Evolutionary conservation across 2,888 invertebrate genomes (phyloP).

Genomic region (Phortica magna): DNA sequence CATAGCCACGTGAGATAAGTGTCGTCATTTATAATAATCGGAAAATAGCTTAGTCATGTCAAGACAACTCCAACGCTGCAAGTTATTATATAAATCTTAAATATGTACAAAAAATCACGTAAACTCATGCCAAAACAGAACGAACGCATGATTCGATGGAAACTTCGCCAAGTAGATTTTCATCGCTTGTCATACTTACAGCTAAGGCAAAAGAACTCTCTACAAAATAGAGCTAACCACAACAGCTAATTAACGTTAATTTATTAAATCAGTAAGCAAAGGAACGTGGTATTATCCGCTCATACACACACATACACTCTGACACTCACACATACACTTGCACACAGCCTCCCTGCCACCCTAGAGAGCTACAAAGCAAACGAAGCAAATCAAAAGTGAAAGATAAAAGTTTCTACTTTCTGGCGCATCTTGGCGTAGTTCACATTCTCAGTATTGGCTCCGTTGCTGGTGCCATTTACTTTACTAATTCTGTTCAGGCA

Average conservation of each 20-base stretch:
- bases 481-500: conserved; percentile 39
- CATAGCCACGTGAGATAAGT: background rate
- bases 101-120: conserved; percentile 73
- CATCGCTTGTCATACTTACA: conserved; percentile 36
- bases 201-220: conserved; percentile 8
- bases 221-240: conserved; percentile 52
- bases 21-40: conserved; percentile 13
- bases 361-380: conserved; percentile 21
- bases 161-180: background rate
- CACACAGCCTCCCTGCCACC: background rate
- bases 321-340: background rate
- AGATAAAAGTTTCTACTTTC: conserved; percentile 65
- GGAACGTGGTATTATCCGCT: conserved; percentile 55
- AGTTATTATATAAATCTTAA: conserved; percentile 58
- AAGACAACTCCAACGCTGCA: background rate
- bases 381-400: conserved; percentile 36
- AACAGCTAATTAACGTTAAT: conserved; percentile 76
- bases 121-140: conserved; percentile 37
- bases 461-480: conserved; percentile 17
- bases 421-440: conserved; percentile 46
- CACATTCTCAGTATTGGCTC: conserved; percentile 40
- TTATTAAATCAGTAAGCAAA: conserved; percentile 76
- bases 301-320: conserved; percentile 1
- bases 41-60: conserved; percentile 6
- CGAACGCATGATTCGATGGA: background rate